Evolutionary conservation across 2,888 invertebrate genomes (phyloP).

Genomic region (Furcula furcula): DNA sequence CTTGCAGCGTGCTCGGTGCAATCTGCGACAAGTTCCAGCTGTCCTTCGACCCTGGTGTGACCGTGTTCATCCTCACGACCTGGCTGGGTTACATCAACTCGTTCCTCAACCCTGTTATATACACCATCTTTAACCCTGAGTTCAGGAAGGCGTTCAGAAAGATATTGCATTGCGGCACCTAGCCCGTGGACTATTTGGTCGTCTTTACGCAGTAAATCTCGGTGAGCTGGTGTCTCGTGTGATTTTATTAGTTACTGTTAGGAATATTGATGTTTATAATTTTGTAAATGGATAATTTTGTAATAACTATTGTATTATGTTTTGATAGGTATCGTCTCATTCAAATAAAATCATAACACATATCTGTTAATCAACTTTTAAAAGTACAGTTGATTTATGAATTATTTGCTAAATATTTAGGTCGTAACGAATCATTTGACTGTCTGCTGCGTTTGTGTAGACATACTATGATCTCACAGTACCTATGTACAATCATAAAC

Average conservation of each 20-base stretch:
- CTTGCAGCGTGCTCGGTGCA: constrained; percentile 98
- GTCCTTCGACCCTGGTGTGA: constrained; percentile 91
- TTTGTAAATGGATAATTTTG: no score
- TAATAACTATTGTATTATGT: no score
- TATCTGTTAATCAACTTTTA: no score
- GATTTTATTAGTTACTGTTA: background rate
- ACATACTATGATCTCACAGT: background rate
- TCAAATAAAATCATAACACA: no score
- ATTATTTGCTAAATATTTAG: no score
- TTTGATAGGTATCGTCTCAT: no score
- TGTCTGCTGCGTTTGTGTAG: no score
- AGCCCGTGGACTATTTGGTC: constrained; percentile 72
- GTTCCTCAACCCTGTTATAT: constrained; percentile 96
- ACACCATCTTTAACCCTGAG: constrained; percentile 98
- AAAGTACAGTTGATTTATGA: no score
- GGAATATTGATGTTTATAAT: no score
- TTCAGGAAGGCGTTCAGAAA: constrained; percentile 99
- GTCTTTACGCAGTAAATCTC: constrained; percentile 65
- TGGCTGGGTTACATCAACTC: constrained; percentile 99
- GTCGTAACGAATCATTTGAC: no score
- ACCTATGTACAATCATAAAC: constrained; percentile 1
- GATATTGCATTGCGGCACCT: constrained; percentile 87
- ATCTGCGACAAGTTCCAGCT: constrained; percentile 93
- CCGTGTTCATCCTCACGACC: constrained; percentile 95
- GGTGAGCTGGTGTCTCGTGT: background rate